phyloP scores from a whole-genome alignment of 2,797 vertebrate genomes.

The Buceros bicornis region DNA sequence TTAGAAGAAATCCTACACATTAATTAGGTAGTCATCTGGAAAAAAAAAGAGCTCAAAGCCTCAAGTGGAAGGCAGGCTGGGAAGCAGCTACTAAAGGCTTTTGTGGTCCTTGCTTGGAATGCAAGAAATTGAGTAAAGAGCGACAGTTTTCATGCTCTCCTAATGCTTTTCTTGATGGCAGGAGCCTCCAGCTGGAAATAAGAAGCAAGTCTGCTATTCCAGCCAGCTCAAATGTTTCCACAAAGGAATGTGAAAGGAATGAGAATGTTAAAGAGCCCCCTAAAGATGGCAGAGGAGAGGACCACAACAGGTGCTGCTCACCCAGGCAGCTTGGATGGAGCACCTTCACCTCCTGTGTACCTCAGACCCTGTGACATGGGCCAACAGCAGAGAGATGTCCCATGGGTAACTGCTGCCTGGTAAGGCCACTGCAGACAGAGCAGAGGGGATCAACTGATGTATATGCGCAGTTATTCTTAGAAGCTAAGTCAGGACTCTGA shows the following conservation, averaged over 20 bases:
- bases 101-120: neutral
- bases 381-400: neutral
- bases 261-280: neutral
- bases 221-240: neutral
- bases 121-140: neutral
- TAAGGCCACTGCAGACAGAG: neutral
- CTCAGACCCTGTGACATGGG: neutral
- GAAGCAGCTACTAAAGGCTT: neutral
- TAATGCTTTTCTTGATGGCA: neutral
- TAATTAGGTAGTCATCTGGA: neutral
- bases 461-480: neutral
- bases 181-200: neutral
- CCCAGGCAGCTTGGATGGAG: neutral
- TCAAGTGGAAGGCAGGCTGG: neutral
- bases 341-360: fast-evolving
- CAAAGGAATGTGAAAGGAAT: neutral
- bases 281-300: neutral
- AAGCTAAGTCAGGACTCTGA: neutral
- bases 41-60: neutral
- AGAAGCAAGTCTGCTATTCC: neutral
- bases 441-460: fast-evolving
- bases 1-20: neutral
- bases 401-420: too few species aligned
- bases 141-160: neutral
- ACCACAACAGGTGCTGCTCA: neutral